Evolutionary conservation across 2,113 vertebrate species (phyloP).

Genomic region (Psephotus haematonotus): DNA sequence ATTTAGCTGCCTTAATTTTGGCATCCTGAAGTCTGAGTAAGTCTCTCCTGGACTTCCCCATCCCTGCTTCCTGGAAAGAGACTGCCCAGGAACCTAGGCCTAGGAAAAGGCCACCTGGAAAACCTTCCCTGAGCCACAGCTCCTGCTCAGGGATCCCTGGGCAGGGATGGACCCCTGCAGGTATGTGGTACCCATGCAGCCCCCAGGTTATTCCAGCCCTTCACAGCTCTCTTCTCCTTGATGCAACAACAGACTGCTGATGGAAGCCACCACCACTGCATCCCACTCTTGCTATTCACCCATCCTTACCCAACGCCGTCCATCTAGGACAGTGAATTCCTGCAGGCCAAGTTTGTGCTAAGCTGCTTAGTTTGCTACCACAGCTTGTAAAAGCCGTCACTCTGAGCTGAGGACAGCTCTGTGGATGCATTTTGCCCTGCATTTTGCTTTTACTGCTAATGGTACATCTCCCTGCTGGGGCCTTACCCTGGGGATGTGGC

Average conservation of each 20-base stretch:
- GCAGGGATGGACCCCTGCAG: background rate
- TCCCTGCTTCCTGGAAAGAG: background rate
- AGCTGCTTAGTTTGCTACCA: background rate
- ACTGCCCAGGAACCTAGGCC: background rate
- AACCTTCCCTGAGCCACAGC: background rate
- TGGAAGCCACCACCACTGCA: background rate
- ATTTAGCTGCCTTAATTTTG: background rate
- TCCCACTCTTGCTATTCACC: background rate
- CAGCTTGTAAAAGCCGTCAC: background rate
- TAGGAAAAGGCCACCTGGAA: background rate
- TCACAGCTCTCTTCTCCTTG: background rate
- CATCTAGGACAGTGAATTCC: background rate
- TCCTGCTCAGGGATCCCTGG: background rate
- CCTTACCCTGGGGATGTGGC: background rate
- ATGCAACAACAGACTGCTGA: background rate
- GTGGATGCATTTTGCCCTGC: background rate
- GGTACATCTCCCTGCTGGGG: background rate
- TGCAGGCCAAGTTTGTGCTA: background rate
- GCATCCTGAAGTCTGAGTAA: background rate
- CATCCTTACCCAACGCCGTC: background rate
- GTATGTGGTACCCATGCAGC: background rate
- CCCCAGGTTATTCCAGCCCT: background rate
- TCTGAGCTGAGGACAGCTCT: background rate
- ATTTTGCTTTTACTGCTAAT: background rate
- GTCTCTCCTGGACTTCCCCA: background rate